Evolutionary conservation across 37 sponge, comb jelly and placozoan species (phyloP).

Genomic region (Aphrocallistes beatrix): DNA sequence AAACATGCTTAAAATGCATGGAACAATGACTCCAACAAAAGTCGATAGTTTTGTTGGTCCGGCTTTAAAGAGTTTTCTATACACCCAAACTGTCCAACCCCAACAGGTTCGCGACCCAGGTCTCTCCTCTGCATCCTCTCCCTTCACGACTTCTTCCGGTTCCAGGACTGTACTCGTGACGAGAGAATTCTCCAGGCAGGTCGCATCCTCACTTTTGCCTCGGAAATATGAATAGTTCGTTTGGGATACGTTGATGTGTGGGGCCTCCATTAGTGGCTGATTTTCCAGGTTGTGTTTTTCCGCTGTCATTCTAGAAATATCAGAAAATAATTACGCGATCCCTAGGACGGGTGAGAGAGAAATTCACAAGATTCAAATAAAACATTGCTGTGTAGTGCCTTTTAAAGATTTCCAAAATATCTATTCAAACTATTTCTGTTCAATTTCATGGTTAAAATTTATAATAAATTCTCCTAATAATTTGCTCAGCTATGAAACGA

Average conservation of each 20-base stretch:
- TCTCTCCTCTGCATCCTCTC: not conserved
- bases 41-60: conserved; percentile 57
- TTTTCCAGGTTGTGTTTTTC: not conserved
- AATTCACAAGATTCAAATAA: too few species aligned
- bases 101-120: not conserved
- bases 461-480: too few species aligned
- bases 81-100: not conserved
- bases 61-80: not conserved
- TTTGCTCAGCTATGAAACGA: too few species aligned
- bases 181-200: not conserved
- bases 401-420: too few species aligned
- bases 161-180: not conserved
- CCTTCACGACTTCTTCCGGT: not conserved
- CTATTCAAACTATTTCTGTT: too few species aligned
- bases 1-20: conserved; percentile 90
- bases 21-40: conserved; percentile 85
- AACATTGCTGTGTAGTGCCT: too few species aligned
- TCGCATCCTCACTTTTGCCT: not conserved
- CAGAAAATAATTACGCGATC: too few species aligned
- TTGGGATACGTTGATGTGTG: not conserved
- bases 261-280: not conserved
- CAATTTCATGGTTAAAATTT: too few species aligned
- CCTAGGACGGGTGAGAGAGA: too few species aligned
- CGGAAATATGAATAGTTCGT: not conserved
- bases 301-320: too few species aligned